Base-by-base conservation (phyloP, 2,888 invertebrate genomes). In the Leptogaster cylindrica region DNA sequence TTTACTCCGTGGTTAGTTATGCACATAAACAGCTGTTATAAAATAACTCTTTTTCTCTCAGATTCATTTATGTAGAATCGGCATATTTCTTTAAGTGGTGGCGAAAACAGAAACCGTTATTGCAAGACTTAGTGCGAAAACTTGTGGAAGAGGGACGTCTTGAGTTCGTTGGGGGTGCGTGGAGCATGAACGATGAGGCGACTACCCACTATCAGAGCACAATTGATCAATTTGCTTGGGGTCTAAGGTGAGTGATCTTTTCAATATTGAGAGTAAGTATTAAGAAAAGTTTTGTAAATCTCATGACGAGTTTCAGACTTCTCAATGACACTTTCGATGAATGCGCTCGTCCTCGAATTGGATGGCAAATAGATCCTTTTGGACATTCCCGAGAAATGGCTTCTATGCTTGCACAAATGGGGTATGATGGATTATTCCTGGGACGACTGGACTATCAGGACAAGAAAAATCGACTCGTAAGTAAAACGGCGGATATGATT, bases 61-160 rank as follows among this genome's bases (percentile, higher is more conserved):
- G 92, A 74, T 95, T 96, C 75, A 93, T 95, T 67, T 95, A 94
- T 76, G 93, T 94, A 3, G 95, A 95, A 77, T 90, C 93, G 0
- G 90, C 92, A 0, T 95, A 89, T 82, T 89, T 95, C 78, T 89
- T 89, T 84, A 88, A 92, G 70, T 92, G 93, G 93, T 94, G 92
- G 90, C 81, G 83, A 18, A 85, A 88, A 27, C 93, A 93, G 76
- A 76, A 84, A 2, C 85, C 87, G 0, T 76, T 77, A 0, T 81
- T 84, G 0, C 84, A 86, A 70, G 78, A 85, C 6, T 78, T 85
- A 76, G 90, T 94, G 0, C 86, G 84, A 66, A 79, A 81, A 1
- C 82, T 94, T 50, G 89, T 95, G 0, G 81, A 86, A 0, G 85
- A 87, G 71, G 93, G 92, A 0, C 85, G 90, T 65, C 79, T 92